Base-by-base conservation (phyloP, 23 tunicate species). In the Aplidium turbinatum region DNA sequence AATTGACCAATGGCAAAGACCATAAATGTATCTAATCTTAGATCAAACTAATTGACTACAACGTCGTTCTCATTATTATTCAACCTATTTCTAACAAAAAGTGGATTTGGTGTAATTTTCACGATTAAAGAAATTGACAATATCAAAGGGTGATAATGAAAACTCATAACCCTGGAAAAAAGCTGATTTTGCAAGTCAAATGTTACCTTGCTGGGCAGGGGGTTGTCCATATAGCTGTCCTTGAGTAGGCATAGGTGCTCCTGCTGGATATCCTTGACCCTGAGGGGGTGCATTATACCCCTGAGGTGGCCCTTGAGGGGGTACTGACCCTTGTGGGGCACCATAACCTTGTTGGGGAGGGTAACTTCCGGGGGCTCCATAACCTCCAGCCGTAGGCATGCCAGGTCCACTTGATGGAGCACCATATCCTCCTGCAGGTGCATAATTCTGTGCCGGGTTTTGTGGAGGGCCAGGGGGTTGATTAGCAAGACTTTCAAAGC, bases 401-500 rank as follows among this genome's bases (percentile, higher is more conserved):
- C n/a, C n/a, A n/a, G n/a, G n/a, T n/a, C n/a, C n/a, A n/a, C n/a
- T n/a, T 11, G 38, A 35, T 34, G 79, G 79, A 54, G 77, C 62
- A 50, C 39, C 62, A 60, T 35, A 35, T 35, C 73, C 73, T 4
- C 30, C 64, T 27, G 42, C 62, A 27, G 25, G 20, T 39, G 29
- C 71, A 52, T 78, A 78, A 34, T 78, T 78, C 38, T 78, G 83
- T 40, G 83, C 83, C 9, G 83, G 83, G 1, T 31, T 29, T 61
- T 77, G 82, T 3, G 79, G 79, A 16, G 58, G 77, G 25, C 77
- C 77, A 25, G 35, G 35, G 3, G 79, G 67, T 62, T 77, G 82
- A 1, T 58, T 5, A 3, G 50, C 42, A 7, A 70, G n/a, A 26
- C 77, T 36, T 47, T 70, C 77, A 70, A 70, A 70, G 7, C 77